Conservation (phyloP, 2,888 invertebrate species). For the Atethmia centrago region DNA sequence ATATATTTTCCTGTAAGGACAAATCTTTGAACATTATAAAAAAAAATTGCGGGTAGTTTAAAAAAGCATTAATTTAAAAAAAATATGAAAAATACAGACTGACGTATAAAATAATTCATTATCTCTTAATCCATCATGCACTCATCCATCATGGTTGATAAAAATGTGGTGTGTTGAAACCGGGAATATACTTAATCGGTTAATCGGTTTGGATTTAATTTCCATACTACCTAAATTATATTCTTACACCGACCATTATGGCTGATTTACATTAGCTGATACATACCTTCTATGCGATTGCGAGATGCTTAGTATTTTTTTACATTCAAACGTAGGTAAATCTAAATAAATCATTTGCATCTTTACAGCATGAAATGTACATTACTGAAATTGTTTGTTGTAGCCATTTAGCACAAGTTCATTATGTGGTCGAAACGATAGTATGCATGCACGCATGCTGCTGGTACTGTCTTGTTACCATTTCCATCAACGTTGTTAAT, state of each 20-base stretch:
- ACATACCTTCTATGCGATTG: conserved; percentile 1
- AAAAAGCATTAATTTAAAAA: neutral
- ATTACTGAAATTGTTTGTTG: conserved; percentile 17
- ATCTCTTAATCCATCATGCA: neutral
- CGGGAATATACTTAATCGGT: neutral
- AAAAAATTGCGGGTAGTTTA: neutral
- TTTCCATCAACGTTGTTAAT: neutral
- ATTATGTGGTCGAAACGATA: neutral
- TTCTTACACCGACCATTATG: conserved; percentile 13
- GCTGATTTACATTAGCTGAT: conserved; percentile 47
- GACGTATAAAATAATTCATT: conserved; percentile 1
- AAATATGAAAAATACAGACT: conserved; percentile 11
- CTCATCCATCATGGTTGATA: neutral
- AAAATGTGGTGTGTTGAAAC: conserved; percentile 18
- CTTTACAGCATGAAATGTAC: conserved; percentile 37
- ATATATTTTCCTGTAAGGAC: neutral
- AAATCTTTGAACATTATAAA: neutral
- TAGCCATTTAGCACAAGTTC: conserved; percentile 12
- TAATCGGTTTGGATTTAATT: conserved; percentile 21
- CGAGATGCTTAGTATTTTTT: neutral
- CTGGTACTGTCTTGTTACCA: neutral
- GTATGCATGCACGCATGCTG: conserved; percentile 39
- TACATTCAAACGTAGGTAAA: neutral
- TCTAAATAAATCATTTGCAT: neutral
- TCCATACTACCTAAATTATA: conserved; percentile 5